Evolutionary conservation across 1,140 invertebrate genomes (phyloP), one percentile per base, ranked within the genome.

Genomic region (Caenorhabditis tropicalis): DNA sequence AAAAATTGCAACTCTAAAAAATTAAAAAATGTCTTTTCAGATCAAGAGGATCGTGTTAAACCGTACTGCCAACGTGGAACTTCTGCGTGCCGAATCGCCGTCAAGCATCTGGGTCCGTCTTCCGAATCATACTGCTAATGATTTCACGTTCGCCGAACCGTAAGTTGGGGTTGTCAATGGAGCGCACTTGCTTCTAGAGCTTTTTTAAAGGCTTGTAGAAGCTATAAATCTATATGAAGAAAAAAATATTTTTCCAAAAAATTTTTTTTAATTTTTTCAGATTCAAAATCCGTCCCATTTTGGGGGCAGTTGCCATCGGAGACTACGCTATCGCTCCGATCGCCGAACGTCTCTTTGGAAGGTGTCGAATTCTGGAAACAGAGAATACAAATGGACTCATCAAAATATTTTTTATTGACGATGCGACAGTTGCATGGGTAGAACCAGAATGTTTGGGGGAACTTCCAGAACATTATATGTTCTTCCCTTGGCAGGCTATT

Each of bases 401-500:
- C 12, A 39, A 74, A 43, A 43, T 74, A 1, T 74, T 74, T n/a
- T 74, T 74, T 46, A 74, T 74, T 19, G 65, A 74, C 36, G 65
- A 74, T 19, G 65, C 65, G 16, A 43, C n/a, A 24, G 12, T 4
- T 9, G 65, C 65, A 24, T 74, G 33, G 36, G 65, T 74, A 3
- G 15, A 74, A n/a, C 0, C 16, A 24, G 33, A 74, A 6, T 74
- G 65, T 19, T 29, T 74, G 1, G 65, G 12, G 7, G 36, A 43
- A n/a, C 9, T 74, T 7, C 19, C n/a, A 43, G 36, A 74, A 10
- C 65, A 74, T 24, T 74, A 24, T 9, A 74, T 74, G 65, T 74
- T 43, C n/a, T 74, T 24, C 43, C 65, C 65, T 5, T 74, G 65
- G 65, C 65, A 74, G 29, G 65, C 65, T 43, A 74, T 74, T 43